Evolutionary conservation across 1,140 invertebrate genomes (phyloP), one percentile per base, ranked within the genome.

Genomic region (Tribolium castaneum): DNA sequence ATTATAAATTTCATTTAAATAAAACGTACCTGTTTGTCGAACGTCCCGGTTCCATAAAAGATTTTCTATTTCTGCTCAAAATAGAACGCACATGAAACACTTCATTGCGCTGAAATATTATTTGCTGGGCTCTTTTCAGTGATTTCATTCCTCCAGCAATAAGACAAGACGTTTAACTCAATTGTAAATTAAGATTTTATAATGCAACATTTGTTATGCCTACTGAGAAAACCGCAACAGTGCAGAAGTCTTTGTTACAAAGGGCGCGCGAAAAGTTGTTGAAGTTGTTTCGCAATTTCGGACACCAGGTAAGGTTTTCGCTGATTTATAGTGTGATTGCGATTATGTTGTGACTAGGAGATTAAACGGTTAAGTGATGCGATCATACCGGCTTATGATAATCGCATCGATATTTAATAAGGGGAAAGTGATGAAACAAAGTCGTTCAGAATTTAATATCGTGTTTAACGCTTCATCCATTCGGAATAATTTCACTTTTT

Each of bases 261-360:
- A 83, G 79, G 74, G 81, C 80, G 12, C 35, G 83, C 6, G 80
- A 80, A 14, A 84, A 83, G 82, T 70, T 85, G 25, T 76, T 83
- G 34, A 83, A 81, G 39, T 85, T 83, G 84, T 72, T 85, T 10
- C 56, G 80, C 34, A 78, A 80, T 66, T 73, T 84, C 34, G 76
- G 78, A 25, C 74, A 77, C 19, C 78, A 84, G 83, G 84, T 85
- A 25, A 82, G 80, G 3, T 45, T 45, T 45, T 2, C 1, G 16
- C 16, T 19, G 2, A 19, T 19, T 19, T 30, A 30, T 2, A 3
- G 1, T 0, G 5, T 30, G 25, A 45, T 45, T 45, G 7, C 7
- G 1, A 19, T 19, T 19, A 45, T 45, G n/a, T 45, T n/a, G 39
- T 45, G 2, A 45, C 39, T 6, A 3, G 5, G 39, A n/a, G 39